Evolutionary conservation across 1,140 invertebrate genomes (phyloP).

Genomic region (Phocides pigmalion): DNA sequence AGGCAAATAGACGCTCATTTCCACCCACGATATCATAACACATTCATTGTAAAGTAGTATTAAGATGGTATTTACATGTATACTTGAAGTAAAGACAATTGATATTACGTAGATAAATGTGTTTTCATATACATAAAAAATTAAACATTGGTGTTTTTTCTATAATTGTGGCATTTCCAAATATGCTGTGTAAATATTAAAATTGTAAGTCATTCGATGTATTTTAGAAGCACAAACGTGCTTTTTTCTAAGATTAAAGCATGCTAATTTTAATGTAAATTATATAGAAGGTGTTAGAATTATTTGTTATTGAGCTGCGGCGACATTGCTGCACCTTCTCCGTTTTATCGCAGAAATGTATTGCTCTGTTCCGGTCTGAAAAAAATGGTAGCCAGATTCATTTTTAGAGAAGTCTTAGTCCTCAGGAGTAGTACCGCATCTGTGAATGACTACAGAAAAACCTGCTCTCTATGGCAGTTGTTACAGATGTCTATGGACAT

Average conservation of each 20-base stretch:
- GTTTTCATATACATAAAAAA: slow-evolving; percentile 78
- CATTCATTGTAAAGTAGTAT: slow-evolving; percentile 40
- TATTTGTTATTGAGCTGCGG: too few species aligned
- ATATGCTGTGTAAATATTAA: slow-evolving; percentile 43
- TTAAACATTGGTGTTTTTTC: slow-evolving; percentile 67
- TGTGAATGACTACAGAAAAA: too few species aligned
- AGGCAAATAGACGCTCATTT: slow-evolving; percentile 62
- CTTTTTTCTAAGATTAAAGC: slow-evolving; percentile 40
- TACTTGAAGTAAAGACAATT: slow-evolving; percentile 53
- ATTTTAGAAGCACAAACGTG: slow-evolving; percentile 62
- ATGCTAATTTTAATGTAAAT: slow-evolving; percentile 20
- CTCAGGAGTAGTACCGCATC: too few species aligned
- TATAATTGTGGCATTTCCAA: slow-evolving; percentile 62
- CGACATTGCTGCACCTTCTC: too few species aligned
- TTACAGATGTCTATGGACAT: too few species aligned
- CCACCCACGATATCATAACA: slow-evolving; percentile 39
- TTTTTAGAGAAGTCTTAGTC: too few species aligned
- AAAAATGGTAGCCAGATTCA: too few species aligned
- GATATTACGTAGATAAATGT: slow-evolving; percentile 65
- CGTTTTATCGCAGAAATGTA: too few species aligned
- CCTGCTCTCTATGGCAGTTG: too few species aligned
- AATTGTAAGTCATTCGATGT: too few species aligned
- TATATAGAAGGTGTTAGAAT: slow-evolving; percentile 32
- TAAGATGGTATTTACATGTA: slow-evolving; percentile 61
- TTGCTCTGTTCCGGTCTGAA: too few species aligned